These are phyloP conservation scores for Phalacrocorax aristotelis DNA, from an alignment of 2,113 vertebrate species.

Conservation along the genomic window DNA sequence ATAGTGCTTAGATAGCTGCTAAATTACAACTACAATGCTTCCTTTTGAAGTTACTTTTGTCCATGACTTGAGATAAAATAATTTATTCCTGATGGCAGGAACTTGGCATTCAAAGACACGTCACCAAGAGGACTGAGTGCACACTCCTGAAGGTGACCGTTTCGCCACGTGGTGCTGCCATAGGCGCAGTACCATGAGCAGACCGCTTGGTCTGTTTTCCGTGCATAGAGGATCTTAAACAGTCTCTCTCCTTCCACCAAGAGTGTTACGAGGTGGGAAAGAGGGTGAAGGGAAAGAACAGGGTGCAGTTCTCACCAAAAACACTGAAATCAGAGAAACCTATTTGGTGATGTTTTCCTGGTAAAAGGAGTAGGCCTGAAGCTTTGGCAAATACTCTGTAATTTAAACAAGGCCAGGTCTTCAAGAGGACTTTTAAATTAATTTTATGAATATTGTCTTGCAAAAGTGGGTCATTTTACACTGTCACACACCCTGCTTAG, in stretches of 20 bases:
- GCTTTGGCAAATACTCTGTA: background rate
- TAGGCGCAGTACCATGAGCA: background rate
- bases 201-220: background rate
- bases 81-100: background rate
- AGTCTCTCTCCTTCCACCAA: background rate
- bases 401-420: background rate
- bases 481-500: background rate
- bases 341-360: background rate
- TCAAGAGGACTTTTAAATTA: background rate
- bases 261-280: background rate
- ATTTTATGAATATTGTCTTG: background rate
- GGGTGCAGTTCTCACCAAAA: background rate
- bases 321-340: background rate
- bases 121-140: background rate
- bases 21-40: background rate
- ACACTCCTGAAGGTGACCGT: background rate
- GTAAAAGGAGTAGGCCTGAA: background rate
- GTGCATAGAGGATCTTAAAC: background rate
- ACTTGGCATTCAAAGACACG: fast-evolving
- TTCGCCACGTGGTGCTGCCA: background rate
- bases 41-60: background rate
- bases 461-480: background rate
- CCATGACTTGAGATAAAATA: background rate
- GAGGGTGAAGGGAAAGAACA: background rate
- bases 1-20: background rate